A percentile compares a stretch with the other conserved stretches of the same genome.
Conservation (phyloP, 2,113 vertebrate genomes). For the Thunnus thynnus region DNA sequence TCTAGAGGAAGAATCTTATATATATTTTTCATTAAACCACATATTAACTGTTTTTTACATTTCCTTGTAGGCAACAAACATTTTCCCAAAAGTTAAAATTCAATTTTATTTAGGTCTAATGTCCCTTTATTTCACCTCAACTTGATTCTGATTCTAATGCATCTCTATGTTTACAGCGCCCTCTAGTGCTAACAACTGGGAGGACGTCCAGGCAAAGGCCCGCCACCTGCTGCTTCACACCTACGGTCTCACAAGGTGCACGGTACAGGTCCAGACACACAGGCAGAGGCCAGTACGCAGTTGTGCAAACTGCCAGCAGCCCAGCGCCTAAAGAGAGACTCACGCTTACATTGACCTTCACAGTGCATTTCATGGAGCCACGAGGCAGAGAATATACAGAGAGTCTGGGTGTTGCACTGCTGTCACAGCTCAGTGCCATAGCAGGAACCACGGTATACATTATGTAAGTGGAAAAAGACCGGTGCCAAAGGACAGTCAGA, state of each 20-base stretch:
- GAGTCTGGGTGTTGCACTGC: not conserved
- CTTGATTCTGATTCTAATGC: not conserved
- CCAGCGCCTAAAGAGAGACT: constrained; percentile 83
- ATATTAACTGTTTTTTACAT: too few relatives aligned
- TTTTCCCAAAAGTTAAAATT: too few relatives aligned
- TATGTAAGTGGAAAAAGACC: constrained; percentile 26
- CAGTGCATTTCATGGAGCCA: constrained; percentile 18
- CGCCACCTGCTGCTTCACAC: constrained; percentile 91
- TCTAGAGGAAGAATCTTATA: too few relatives aligned
- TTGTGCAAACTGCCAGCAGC: constrained; percentile 88
- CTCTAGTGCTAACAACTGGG: constrained; percentile 91
- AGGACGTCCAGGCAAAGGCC: constrained; percentile 93
- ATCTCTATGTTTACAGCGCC: constrained; percentile 85
- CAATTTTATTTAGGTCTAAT: too few relatives aligned
- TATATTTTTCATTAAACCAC: too few relatives aligned
- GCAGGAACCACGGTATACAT: not conserved
- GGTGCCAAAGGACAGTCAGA: constrained; percentile 56
- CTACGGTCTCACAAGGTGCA: constrained; percentile 92
- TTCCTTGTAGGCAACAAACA: too few relatives aligned
- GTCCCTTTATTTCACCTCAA: not conserved
- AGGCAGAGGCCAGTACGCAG: constrained; percentile 83
- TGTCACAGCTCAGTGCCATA: constrained; percentile 29
- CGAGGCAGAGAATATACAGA: not conserved
- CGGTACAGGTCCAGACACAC: constrained; percentile 94
- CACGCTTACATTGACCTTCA: not conserved